Evolutionary conservation across 1,140 invertebrate genomes (phyloP), one percentile per base, ranked within the genome.

Genomic region (Aporrectodea caliginosa): DNA sequence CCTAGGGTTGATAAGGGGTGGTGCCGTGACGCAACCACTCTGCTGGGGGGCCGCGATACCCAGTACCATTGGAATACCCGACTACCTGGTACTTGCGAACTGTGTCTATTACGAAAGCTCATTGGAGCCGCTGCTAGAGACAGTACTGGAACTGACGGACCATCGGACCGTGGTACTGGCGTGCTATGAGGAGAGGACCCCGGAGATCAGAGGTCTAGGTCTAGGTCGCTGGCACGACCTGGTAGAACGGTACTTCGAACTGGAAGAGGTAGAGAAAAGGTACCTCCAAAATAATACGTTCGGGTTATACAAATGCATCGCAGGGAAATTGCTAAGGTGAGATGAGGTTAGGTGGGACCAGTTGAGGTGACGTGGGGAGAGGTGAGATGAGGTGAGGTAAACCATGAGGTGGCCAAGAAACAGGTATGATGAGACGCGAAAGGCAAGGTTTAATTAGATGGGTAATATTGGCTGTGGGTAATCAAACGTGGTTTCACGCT

Each of bases 151-250:
- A 30, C 29, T 79, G n/a, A 73, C 34, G 2, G 58, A 29, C 14
- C 22, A 69, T 6, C 1, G 35, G 32, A 73, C 31, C 1, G 22
- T 74, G n/a, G 43, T 79, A n/a, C 35, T 79, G 32, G 78, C 78
- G 29, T 79, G 78, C 32, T 79, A 79, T 73, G 78, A 79, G 43
- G 78, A 79, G 32, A 69, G 78, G 32, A 75, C 71, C 1, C 16
- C 27, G 6, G 69, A 74, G 1, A 79, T 79, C 16, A 33, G 69
- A 27, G 35, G 71, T n/a, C 35, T 79, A 6, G 22, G 6, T 22
- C n/a, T n/a, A n/a, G 43, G 6, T 22, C 6, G 43, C 6, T 58
- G 43, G 43, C 43, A 58, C 43, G 43, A 58, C 22, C 43, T 58
- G 6, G 43, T 58, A 12, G 6, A 58, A 22, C 43, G 43, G 6